phyloP scores from a whole-genome alignment of 2,113 vertebrate genomes.

The Astur gentilis region DNA sequence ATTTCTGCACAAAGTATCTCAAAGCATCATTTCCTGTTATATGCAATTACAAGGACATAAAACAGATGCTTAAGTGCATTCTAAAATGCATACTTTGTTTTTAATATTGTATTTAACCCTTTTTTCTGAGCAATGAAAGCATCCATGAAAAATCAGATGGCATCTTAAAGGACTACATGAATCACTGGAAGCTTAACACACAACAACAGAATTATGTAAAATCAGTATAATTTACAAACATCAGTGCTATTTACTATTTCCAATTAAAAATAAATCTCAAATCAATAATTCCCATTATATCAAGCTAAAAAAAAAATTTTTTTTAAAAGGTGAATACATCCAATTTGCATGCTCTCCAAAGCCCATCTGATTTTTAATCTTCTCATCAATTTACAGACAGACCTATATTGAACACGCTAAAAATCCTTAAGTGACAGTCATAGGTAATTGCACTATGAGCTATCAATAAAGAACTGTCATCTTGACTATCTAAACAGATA shows the following conservation, averaged over 20 bases:
- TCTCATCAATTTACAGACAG: neutral
- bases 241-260: neutral
- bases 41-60: conserved; percentile 7
- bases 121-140: neutral
- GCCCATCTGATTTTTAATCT: neutral
- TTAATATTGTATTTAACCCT: neutral
- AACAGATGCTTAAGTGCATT: neutral
- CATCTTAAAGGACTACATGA: neutral
- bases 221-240: neutral
- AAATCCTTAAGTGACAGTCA: neutral
- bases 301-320: neutral
- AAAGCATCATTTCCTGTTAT: conserved; percentile 9
- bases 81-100: neutral
- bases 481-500: neutral
- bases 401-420: neutral
- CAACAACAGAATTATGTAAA: neutral
- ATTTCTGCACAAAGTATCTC: neutral
- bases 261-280: neutral
- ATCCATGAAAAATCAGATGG: neutral
- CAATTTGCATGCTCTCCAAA: neutral
- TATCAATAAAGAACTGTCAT: neutral
- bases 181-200: neutral
- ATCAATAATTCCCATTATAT: neutral
- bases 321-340: neutral
- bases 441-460: fast-evolving